Percentiles rank a stretch among this genome's conserved stretches.
Conservation (phyloP, 64 coral and sea anemone genomes). For the Montipora cactus region DNA sequence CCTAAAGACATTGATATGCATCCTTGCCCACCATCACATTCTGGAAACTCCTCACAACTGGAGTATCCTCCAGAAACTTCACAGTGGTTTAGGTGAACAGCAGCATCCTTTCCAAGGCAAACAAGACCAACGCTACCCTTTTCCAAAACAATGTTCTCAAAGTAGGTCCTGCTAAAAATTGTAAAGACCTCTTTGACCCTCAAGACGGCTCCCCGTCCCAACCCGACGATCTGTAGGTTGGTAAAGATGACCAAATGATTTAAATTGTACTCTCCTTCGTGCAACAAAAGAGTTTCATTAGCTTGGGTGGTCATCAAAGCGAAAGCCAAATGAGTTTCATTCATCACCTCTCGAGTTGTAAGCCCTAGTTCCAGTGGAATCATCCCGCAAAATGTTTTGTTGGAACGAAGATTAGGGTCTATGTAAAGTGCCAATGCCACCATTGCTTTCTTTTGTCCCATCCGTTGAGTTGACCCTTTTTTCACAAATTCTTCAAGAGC, state of each 20-base stretch:
- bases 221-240: constrained; percentile 41
- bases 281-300: constrained; percentile 47
- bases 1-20: constrained; percentile 53
- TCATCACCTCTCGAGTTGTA: not conserved
- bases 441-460: constrained; percentile 8
- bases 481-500: constrained; percentile 47
- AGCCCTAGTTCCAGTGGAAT: not conserved
- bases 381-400: not conserved
- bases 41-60: constrained; percentile 80
- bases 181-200: not conserved
- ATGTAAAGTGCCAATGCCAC: constrained; percentile 50
- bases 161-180: not conserved
- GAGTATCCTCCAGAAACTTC: constrained; percentile 69
- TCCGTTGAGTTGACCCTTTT: not conserved
- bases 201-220: constrained; percentile 24
- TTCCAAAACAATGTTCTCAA: constrained; percentile 75
- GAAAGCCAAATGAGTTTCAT: constrained; percentile 25
- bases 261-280: constrained; percentile 66
- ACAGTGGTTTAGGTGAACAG: constrained; percentile 42
- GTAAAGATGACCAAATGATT: not conserved
- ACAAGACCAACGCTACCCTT: constrained; percentile 28
- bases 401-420: not conserved
- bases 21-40: constrained; percentile 76
- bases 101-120: not conserved
- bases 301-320: not conserved